Percentiles rank a stretch among this genome's conserved stretches.
phyloP scores from a whole-genome alignment of 2,888 invertebrate species.

The Schrankia costaestrigalis region DNA sequence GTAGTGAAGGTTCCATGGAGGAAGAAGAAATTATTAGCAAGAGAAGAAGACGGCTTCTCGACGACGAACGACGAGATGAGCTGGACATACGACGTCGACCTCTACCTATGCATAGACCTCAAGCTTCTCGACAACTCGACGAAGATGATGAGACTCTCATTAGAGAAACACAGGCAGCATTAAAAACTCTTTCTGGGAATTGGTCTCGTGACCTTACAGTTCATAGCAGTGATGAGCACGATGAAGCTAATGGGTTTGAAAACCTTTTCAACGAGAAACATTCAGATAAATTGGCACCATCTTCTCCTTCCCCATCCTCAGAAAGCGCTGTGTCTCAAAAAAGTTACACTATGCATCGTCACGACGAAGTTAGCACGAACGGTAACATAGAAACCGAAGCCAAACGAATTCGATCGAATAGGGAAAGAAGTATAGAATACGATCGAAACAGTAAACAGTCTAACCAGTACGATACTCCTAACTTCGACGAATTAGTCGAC shows the following conservation, averaged over 20 bases:
- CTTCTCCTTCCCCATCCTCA: slow-evolving; percentile 82
- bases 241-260: slow-evolving; percentile 90
- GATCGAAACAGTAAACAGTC: slow-evolving; percentile 74
- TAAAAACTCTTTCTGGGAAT: slow-evolving; percentile 92
- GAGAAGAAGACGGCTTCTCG: slow-evolving; percentile 69
- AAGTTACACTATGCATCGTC: slow-evolving; percentile 80
- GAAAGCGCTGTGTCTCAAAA: slow-evolving; percentile 83
- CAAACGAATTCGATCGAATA: slow-evolving; percentile 48
- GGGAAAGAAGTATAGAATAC: slow-evolving; percentile 64
- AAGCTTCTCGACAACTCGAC: slow-evolving; percentile 53
- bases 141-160: slow-evolving; percentile 92
- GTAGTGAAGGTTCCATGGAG: slow-evolving; percentile 69
- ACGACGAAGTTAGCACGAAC: slow-evolving; percentile 48
- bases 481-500: slow-evolving; percentile 88
- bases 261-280: slow-evolving; percentile 92
- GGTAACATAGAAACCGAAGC: slow-evolving; percentile 46
- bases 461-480: slow-evolving; percentile 85
- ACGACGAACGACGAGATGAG: slow-evolving; percentile 66
- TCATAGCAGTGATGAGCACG: slow-evolving; percentile 85
- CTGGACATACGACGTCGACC: slow-evolving; percentile 48
- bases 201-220: slow-evolving; percentile 86
- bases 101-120: slow-evolving; percentile 57
- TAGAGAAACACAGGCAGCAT: slow-evolving; percentile 92
- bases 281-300: slow-evolving; percentile 83
- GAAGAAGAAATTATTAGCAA: slow-evolving; percentile 66